Evolutionary conservation across 2,113 vertebrate genomes (phyloP).

Genomic region (Mobula birostris): DNA sequence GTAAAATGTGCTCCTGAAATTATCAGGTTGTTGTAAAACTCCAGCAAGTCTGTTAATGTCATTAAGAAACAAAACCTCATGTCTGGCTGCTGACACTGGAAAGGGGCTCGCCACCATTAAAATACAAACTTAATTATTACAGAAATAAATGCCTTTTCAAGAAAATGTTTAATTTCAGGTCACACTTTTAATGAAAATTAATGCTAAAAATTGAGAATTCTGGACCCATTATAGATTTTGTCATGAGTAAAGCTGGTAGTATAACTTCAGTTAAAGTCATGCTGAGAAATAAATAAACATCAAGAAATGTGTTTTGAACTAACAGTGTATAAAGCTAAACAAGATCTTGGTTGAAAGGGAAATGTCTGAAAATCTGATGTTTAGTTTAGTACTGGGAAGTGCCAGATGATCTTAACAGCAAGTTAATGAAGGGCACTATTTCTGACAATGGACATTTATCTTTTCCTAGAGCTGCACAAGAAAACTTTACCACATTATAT

Average conservation of each 20-base stretch:
- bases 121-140: background rate
- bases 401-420: slow-evolving; percentile 16
- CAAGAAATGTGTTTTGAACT: slow-evolving; percentile 31
- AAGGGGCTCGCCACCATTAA: background rate
- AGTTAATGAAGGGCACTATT: slow-evolving; percentile 11
- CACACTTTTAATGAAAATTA: background rate
- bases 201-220: background rate
- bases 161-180: background rate
- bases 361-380: background rate
- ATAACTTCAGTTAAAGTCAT: slow-evolving; percentile 5
- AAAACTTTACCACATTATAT: background rate
- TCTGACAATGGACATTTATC: slow-evolving; percentile 7
- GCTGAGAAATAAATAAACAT: slow-evolving; percentile 27
- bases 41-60: background rate
- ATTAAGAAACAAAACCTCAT: background rate
- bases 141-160: background rate
- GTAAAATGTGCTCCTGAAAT: slow-evolving; percentile 1
- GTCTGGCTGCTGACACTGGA: background rate
- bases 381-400: background rate
- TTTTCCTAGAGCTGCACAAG: background rate
- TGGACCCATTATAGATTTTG: background rate
- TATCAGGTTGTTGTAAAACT: background rate
- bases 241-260: slow-evolving; percentile 26
- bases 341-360: slow-evolving; percentile 20
- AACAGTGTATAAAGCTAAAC: slow-evolving; percentile 13